Evolutionary conservation across 2,113 vertebrate genomes (phyloP).

Genomic region (Hemicordylus capensis): DNA sequence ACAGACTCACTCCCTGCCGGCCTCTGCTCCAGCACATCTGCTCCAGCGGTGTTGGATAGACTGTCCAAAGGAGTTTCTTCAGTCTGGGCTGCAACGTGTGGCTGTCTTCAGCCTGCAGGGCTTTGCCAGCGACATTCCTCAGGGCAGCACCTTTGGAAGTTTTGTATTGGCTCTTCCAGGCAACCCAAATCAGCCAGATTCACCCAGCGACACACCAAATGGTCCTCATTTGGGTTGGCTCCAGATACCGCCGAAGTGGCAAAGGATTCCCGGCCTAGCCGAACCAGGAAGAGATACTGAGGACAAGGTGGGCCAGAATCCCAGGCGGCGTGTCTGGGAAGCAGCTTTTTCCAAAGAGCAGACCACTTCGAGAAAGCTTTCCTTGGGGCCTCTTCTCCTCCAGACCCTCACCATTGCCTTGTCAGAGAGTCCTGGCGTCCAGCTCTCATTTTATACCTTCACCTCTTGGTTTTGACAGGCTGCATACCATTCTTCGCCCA

Average conservation of each 20-base stretch:
- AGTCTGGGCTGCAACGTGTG: too few relatives aligned
- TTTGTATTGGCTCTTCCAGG: not conserved
- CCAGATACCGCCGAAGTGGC: not conserved
- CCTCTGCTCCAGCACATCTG: not conserved
- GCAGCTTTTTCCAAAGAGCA: not conserved
- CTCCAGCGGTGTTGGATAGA: constrained; percentile 44
- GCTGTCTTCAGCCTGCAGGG: not conserved
- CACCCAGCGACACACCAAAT: not conserved
- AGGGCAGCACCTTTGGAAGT: not conserved
- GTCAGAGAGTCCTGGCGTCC: not conserved
- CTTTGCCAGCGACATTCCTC: too few relatives aligned
- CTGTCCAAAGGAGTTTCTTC: not conserved
- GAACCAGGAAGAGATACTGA: not conserved
- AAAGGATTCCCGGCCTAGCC: not conserved
- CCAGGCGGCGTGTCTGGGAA: not conserved
- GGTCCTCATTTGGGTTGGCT: not conserved
- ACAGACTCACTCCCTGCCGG: not conserved
- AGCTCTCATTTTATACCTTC: not conserved
- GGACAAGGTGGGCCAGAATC: not conserved
- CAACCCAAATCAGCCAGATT: not conserved
- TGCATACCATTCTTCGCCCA: not conserved
- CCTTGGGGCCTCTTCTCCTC: not conserved
- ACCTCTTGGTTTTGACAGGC: not conserved
- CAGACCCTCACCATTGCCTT: not conserved
- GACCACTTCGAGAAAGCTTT: not conserved